Evolutionary conservation across 2,113 vertebrate genomes (phyloP), one percentile per base, ranked within the genome.

Genomic region (Peromyscus polionotus): DNA sequence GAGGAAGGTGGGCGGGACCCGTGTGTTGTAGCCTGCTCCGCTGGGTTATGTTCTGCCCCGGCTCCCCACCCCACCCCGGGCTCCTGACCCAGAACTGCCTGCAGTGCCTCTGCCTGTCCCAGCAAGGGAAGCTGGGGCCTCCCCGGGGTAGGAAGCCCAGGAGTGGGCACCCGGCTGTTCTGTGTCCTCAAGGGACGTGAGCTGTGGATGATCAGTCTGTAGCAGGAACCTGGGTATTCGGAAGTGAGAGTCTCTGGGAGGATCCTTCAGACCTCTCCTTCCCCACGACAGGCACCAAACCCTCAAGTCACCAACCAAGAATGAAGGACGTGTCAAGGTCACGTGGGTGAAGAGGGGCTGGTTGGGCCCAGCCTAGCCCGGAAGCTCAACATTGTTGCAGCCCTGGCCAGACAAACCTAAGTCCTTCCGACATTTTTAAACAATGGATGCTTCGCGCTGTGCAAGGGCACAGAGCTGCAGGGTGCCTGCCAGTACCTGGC

Each of bases 1-100:
- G 98, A 94, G 96, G 96, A 12, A 97, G 54, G 96, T 98, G 98
- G 98, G 98, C 96, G 97, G 98, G n/a, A 57, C 72, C 92, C 86
- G 97, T 95, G 97, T 96, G 95, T 92, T 77, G 59, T 19, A 95
- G 93, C 90, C 97, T 51, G 96, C 83, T 12, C 73, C 75, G 61
- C 88, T 72, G 88, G 95, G 97, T 96, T 97, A 96, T 42, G 97
- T 91, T 13, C 63, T 75, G 92, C 42, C 97, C 83, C 4, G 20
- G 42, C 72, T 95, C 93, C 93, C 8, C 63, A 67, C 83, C 83
- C 83, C 83, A 85, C 63, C 42, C 84, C 1, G 0, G 75, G 97
- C 84, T 97, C 97, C 95, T 94, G 96, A 97, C 95, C 91, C 65
- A 1, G 61, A 80, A 22, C 70, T 59, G 91, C 65, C 51, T 36